Percentiles rank a stretch among this genome's conserved stretches.
Evolutionary conservation across 2,113 vertebrate genomes (phyloP).

Genomic region (Pedionomus torquatus): DNA sequence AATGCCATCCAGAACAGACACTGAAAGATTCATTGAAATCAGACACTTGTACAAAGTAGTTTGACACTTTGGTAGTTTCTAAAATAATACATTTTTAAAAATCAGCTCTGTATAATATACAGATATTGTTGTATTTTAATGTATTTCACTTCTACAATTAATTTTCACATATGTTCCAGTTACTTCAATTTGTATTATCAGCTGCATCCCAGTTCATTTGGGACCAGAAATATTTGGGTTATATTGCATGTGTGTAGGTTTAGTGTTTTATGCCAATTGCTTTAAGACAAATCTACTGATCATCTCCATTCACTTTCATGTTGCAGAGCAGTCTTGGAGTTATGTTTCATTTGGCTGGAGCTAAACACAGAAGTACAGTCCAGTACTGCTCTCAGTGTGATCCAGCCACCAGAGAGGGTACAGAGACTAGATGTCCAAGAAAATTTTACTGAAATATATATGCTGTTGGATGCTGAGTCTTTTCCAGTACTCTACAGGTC

Average conservation of each 20-base stretch:
- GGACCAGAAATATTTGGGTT: not conserved
- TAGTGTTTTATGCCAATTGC: not conserved
- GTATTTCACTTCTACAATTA: not conserved
- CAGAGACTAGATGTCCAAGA: no score
- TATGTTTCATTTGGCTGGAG: no score
- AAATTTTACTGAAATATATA: no score
- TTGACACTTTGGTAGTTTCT: not conserved
- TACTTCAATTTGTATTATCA: not conserved
- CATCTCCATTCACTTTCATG: no score
- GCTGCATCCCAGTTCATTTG: not conserved
- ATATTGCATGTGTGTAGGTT: fast-evolving
- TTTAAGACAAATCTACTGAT: no score
- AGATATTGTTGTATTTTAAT: not conserved
- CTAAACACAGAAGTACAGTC: no score
- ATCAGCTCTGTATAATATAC: not conserved
- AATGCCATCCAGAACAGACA: not conserved
- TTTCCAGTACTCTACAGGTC: no score
- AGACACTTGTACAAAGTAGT: fast-evolving
- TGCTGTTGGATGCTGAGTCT: no score
- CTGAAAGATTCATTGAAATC: not conserved
- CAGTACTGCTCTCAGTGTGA: no score
- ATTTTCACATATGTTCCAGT: not conserved
- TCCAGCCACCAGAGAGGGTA: no score
- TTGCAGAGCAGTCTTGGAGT: no score
- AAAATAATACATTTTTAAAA: not conserved